Percentiles rank a stretch among this genome's conserved stretches.
phyloP scores from a whole-genome alignment of 1,140 invertebrate species.

The Cyphomyrmex costatus region DNA sequence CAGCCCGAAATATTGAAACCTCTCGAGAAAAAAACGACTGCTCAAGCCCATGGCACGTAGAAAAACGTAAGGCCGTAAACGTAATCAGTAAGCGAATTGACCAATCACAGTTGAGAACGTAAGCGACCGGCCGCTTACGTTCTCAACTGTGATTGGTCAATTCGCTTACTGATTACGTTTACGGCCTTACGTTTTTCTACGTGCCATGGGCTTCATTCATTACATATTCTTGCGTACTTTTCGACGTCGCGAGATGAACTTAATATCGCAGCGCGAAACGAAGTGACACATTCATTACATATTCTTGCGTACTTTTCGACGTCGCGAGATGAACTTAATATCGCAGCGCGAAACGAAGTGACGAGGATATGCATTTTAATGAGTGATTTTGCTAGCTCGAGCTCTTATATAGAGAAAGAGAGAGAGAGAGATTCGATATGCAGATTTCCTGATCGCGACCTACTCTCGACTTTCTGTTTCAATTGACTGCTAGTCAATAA shows the following conservation, averaged over 20 bases:
- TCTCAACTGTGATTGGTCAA: too few species aligned
- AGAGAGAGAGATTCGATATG: too few species aligned
- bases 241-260: background rate
- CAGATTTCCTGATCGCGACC: background rate
- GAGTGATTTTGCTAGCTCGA: background rate
- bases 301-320: background rate
- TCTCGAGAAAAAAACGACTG: background rate
- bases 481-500: conserved; percentile 48
- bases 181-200: too few species aligned
- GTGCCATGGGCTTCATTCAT: too few species aligned
- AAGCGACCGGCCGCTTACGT: too few species aligned
- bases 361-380: conserved; percentile 18
- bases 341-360: background rate
- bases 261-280: background rate
- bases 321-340: background rate
- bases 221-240: background rate
- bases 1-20: conserved; percentile 8
- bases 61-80: too few species aligned
- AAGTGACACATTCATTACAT: background rate
- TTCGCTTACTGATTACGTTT: too few species aligned
- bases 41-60: too few species aligned
- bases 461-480: conserved; percentile 32
- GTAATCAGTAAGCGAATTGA: too few species aligned
- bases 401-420: too few species aligned
- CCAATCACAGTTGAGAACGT: too few species aligned